Percentiles rank a stretch among this genome's conserved stretches.
These are phyloP conservation scores for Platypus cylindrus DNA, from an alignment of 2,888 invertebrate species.

Conservation along the genomic window DNA sequence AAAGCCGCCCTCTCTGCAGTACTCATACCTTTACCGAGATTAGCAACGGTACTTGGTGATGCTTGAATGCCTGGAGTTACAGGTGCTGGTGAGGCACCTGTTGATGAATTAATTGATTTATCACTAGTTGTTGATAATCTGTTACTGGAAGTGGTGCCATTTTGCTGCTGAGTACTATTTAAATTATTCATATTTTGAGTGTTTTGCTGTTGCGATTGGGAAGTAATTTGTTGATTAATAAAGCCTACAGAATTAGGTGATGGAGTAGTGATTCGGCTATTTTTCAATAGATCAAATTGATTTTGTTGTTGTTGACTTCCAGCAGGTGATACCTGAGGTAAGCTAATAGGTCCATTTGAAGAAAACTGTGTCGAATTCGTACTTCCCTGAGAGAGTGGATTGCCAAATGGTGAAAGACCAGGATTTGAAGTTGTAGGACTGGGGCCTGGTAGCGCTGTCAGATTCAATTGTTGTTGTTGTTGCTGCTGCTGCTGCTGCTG, in stretches of 20 bases:
- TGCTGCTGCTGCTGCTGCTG: slow-evolving; percentile 27
- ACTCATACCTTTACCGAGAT: slow-evolving; percentile 41
- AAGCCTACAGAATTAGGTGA: slow-evolving; percentile 32
- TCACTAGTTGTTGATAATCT: slow-evolving; percentile 41
- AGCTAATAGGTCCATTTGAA: slow-evolving; percentile 33
- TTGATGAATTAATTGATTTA: slow-evolving; percentile 47
- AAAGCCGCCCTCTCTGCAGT: slow-evolving; percentile 40
- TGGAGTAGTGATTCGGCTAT: slow-evolving; percentile 33
- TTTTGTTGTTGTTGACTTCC: slow-evolving; percentile 35
- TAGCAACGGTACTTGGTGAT: slow-evolving; percentile 33
- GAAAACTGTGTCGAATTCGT: slow-evolving; percentile 31
- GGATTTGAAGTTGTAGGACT: slow-evolving; percentile 54
- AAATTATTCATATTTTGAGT: slow-evolving; percentile 17
- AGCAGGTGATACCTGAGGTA: slow-evolving; percentile 35
- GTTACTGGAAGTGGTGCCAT: slow-evolving; percentile 26
- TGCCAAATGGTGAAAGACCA: slow-evolving; percentile 61
- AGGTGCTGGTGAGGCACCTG: slow-evolving; percentile 43
- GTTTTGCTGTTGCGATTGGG: slow-evolving; percentile 23
- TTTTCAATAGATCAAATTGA: slow-evolving; percentile 47
- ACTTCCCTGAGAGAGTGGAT: slow-evolving; percentile 38
- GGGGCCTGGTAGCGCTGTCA: slow-evolving; percentile 65
- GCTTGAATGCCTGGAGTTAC: slow-evolving; percentile 34
- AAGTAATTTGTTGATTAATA: slow-evolving; percentile 23
- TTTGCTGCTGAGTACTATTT: slow-evolving; percentile 30
- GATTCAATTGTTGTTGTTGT: slow-evolving; percentile 42